Conservation (phyloP, 2,113 vertebrate genomes). For the Alligator mississippiensis region DNA sequence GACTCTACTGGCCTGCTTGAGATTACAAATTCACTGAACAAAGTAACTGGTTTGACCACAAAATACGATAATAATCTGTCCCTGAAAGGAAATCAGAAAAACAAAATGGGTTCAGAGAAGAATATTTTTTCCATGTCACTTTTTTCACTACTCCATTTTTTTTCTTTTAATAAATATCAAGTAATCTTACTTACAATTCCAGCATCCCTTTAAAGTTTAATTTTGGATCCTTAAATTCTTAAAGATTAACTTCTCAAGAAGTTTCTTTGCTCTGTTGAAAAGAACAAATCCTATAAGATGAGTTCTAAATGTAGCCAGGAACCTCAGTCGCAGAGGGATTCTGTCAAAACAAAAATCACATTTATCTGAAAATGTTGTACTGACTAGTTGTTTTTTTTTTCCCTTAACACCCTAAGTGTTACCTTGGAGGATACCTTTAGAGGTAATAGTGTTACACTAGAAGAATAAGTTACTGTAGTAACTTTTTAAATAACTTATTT, state of each 20-base stretch:
- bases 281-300: not conserved
- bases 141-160: not conserved
- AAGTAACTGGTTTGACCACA: not conserved
- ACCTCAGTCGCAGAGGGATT: not conserved
- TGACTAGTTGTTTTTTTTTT: not conserved
- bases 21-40: not conserved
- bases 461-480: too few species aligned
- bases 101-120: not conserved
- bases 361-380: not conserved
- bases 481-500: not conserved
- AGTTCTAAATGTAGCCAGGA: not conserved
- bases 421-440: too few species aligned
- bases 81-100: conserved; percentile 14
- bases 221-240: not conserved
- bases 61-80: not conserved
- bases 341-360: not conserved
- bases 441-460: too few species aligned
- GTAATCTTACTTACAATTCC: not conserved
- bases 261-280: not conserved
- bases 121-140: not conserved
- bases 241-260: not conserved
- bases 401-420: too few species aligned
- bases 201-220: not conserved
- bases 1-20: conserved; percentile 25
- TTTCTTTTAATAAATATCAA: not conserved